Evolutionary conservation across 2,888 invertebrate genomes (phyloP).

Genomic region (Mythimna vitellina): DNA sequence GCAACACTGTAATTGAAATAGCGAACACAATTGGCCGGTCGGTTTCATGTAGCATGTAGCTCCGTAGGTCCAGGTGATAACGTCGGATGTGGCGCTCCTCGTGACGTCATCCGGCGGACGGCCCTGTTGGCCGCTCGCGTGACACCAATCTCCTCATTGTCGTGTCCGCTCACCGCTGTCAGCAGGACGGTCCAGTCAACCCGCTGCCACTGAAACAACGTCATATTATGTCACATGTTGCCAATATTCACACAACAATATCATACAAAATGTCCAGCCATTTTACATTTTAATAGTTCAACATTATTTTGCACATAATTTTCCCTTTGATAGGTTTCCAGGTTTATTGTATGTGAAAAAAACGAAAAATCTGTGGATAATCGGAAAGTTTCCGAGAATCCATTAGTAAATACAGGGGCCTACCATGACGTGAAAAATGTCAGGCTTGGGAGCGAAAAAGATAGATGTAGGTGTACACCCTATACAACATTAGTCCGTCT

Average conservation of each 20-base stretch:
- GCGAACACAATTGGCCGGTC: constrained; percentile 51
- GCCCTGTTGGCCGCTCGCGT: constrained; percentile 74
- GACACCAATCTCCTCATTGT: constrained; percentile 81
- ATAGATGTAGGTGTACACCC: too few species aligned
- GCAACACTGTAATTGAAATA: constrained; percentile 54
- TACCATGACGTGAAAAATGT: too few species aligned
- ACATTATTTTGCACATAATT: constrained; percentile 19
- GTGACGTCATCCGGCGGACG: constrained; percentile 82
- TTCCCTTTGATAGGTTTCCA: constrained; percentile 22
- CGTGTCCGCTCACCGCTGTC: constrained; percentile 48
- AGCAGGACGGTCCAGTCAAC: constrained; percentile 62
- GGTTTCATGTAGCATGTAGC: constrained; percentile 59
- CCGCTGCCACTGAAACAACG: constrained; percentile 61
- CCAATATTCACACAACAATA: constrained; percentile 49
- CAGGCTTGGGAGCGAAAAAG: too few species aligned
- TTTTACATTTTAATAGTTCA: constrained; percentile 47
- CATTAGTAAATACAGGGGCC: constrained; percentile 9
- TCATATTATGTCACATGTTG: constrained; percentile 55
- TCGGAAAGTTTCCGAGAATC: constrained; percentile 34
- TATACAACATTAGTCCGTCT: too few species aligned
- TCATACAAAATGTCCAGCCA: constrained; percentile 30
- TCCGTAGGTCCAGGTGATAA: constrained; percentile 67
- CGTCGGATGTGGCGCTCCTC: constrained; percentile 82
- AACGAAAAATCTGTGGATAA: constrained; percentile 21
- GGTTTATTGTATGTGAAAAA: constrained; percentile 37